Conservation (phyloP, 2,113 vertebrate genomes). For the Archocentrus centrarchus region DNA sequence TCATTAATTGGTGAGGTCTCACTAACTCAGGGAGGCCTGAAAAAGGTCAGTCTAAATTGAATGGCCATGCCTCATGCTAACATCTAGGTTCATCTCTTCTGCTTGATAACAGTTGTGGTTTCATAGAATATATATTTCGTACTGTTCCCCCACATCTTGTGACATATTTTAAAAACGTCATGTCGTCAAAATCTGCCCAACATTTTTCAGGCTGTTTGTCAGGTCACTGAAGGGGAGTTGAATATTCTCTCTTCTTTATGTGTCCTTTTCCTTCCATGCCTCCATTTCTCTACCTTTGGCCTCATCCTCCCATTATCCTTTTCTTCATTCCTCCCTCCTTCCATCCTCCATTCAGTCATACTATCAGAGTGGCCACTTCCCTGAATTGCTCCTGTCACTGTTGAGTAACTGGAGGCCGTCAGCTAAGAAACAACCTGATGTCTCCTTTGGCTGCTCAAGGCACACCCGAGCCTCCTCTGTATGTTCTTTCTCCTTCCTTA, state of each 20-base stretch:
- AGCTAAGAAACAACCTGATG: not conserved
- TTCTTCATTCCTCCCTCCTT: not conserved
- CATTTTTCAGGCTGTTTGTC: not conserved
- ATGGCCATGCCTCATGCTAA: not conserved
- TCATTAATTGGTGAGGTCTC: not conserved
- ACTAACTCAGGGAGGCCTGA: not conserved
- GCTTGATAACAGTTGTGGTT: not conserved
- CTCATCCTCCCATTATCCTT: not conserved
- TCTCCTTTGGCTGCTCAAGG: slow-evolving; percentile 17
- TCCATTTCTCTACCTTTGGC: not conserved
- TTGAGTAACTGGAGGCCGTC: slow-evolving; percentile 13
- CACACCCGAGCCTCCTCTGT: slow-evolving; percentile 1
- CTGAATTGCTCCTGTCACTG: slow-evolving; percentile 21
- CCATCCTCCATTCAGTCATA: not conserved
- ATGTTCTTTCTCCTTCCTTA: slow-evolving; percentile 11
- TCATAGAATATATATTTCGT: not conserved
- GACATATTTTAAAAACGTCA: not conserved
- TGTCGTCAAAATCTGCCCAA: not conserved
- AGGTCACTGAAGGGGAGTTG: not conserved
- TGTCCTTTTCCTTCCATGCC: not conserved
- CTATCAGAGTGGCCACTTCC: slow-evolving; percentile 4
- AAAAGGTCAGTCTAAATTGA: not conserved
- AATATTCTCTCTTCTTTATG: slow-evolving; percentile 10
- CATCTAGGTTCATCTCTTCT: not conserved
- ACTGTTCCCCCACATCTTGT: not conserved